A percentile compares a stretch with the other conserved stretches of the same genome.
phyloP scores from a whole-genome alignment of 2,888 invertebrate genomes.

The Capitulum mitella region DNA sequence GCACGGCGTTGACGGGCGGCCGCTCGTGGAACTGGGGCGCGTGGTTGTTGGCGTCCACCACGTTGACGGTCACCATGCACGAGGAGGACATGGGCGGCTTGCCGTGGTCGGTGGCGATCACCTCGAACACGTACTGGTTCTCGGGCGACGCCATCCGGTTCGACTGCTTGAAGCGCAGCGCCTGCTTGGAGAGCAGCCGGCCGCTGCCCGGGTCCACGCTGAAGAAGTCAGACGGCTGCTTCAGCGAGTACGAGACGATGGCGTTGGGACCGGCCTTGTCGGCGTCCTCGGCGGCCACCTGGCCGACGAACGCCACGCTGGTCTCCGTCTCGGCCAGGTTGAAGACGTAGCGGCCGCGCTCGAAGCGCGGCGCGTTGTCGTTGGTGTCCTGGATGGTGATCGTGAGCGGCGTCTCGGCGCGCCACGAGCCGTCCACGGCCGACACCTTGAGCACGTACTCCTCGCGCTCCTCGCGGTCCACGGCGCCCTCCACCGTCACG shows the following conservation, averaged over 20 bases:
- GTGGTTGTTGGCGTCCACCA: conserved; percentile 88
- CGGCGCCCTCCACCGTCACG: conserved; percentile 75
- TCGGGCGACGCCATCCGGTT: conserved; percentile 67
- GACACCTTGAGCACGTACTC: conserved; percentile 79
- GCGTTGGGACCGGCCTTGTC: conserved; percentile 91
- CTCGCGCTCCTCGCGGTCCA: conserved; percentile 85
- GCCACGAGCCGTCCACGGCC: conserved; percentile 86
- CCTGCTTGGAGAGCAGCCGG: conserved; percentile 75
- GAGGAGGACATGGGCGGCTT: conserved; percentile 90
- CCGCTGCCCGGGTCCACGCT: conserved; percentile 90
- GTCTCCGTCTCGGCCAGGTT: conserved; percentile 69
- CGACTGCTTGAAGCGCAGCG: conserved; percentile 72
- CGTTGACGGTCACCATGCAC: conserved; percentile 73
- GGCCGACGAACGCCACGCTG: conserved; percentile 72
- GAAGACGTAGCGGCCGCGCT: conserved; percentile 75
- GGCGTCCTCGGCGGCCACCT: conserved; percentile 76
- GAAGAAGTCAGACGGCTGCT: conserved; percentile 83
- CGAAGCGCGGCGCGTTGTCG: conserved; percentile 89
- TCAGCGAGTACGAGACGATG: conserved; percentile 76
- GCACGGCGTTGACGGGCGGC: conserved; percentile 67
- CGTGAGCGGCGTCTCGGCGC: conserved; percentile 78
- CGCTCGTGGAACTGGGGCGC: conserved; percentile 70
- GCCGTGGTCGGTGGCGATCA: conserved; percentile 89
- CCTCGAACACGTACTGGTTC: conserved; percentile 75
- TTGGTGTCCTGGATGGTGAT: conserved; percentile 92